A percentile compares a stretch with the other conserved stretches of the same genome.
phyloP scores from a whole-genome alignment of 1,140 invertebrate genomes.

The Homarus americanus region DNA sequence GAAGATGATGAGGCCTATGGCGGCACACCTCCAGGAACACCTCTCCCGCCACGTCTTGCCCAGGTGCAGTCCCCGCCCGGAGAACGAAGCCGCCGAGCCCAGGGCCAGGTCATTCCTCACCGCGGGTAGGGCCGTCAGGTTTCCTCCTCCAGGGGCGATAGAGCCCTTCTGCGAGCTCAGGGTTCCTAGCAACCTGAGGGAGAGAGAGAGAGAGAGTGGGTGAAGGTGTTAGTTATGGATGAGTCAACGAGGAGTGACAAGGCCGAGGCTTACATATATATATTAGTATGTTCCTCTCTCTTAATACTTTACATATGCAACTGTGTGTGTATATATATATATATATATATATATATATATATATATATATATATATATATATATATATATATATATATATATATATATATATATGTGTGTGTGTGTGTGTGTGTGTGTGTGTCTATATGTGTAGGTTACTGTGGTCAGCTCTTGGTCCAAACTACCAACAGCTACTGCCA shows the following conservation, averaged over 20 bases:
- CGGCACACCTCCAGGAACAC: constrained; percentile 97
- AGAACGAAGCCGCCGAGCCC: constrained; percentile 83
- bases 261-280: too few species aligned
- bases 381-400: neutral
- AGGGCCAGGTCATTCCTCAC: constrained; percentile 70
- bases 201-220: neutral
- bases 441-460: too few species aligned
- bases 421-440: too few species aligned
- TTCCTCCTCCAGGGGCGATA: constrained; percentile 74
- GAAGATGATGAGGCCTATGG: constrained; percentile 92
- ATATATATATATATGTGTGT: neutral
- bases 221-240: neutral
- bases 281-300: too few species aligned
- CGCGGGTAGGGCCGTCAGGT: constrained; percentile 86
- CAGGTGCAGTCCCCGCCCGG: constrained; percentile 94
- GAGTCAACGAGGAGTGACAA: too few species aligned
- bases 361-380: neutral
- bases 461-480: too few species aligned
- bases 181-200: constrained; percentile 72
- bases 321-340: neutral
- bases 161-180: constrained; percentile 75
- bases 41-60: constrained; percentile 94
- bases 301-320: neutral
- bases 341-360: neutral
- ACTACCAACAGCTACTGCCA: too few species aligned